Evolutionary conservation across 2,888 invertebrate genomes (phyloP), one percentile per base, ranked within the genome.

Genomic region (Orthosia incerta): DNA sequence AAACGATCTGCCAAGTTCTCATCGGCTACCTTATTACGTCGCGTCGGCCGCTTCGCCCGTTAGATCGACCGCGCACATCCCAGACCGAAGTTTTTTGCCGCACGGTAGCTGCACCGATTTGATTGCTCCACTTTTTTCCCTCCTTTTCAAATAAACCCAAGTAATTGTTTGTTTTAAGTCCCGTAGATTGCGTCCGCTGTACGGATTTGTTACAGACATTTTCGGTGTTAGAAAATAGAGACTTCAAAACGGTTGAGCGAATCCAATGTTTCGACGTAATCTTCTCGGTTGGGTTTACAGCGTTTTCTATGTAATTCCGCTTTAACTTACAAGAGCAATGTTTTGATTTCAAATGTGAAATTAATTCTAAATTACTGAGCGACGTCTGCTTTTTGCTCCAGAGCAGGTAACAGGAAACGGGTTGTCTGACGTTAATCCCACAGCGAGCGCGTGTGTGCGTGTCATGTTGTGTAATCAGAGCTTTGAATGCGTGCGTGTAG

Each of bases 141-240:
- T 92, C 90, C 92, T 94, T 94, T 94, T 93, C 94, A 95, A 96
- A 95, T 94, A 95, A 95, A 95, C 93, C 93, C 88, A 93, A 95
- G 95, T 95, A 96, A 96, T 96, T 96, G 96, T 96, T 96, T 96
- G 96, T 96, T 96, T 95, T 96, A 96, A 94, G 92, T 90, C 92
- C 90, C 91, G 92, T 93, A 94, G 94, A 94, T 95, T 94, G 94
- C 93, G 92, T 94, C 93, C 93, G 93, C 93, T 89, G 91, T 88
- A 91, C 92, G 91, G 92, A 94, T 95, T 95, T 93, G 95, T 94
- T 93, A 94, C 94, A 93, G 93, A 93, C 89, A 91, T 93, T 94
- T 93, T 94, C 84, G 91, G 89, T 88, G 89, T 91, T 91, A 92
- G 92, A 93, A 94, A 94, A 95, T 95, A 93, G 92, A 95, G 93